phyloP scores from a whole-genome alignment of 2,113 vertebrate species.

The Felis chaus region DNA sequence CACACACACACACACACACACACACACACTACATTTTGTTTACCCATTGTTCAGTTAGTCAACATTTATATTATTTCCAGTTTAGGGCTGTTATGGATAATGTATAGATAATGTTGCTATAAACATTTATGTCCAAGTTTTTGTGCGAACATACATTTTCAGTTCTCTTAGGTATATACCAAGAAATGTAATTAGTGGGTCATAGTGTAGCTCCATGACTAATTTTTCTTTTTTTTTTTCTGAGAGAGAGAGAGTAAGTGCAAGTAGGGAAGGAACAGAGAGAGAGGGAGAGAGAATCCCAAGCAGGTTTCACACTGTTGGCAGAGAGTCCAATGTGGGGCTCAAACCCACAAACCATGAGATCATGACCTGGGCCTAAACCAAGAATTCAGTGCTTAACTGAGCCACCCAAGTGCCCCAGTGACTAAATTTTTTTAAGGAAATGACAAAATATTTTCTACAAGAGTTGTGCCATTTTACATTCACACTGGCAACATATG shows the following conservation, averaged over 20 bases:
- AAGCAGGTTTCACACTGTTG: no score
- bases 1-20: background rate
- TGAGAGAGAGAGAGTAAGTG: no score
- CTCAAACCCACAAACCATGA: no score
- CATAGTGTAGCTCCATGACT: background rate
- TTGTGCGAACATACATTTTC: background rate
- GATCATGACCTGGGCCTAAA: no score
- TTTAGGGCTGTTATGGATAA: background rate
- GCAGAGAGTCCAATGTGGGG: no score
- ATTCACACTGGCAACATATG: background rate
- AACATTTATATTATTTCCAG: background rate
- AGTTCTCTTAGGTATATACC: background rate
- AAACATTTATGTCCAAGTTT: background rate
- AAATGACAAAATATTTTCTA: constrained; percentile 16
- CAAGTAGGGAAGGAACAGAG: no score
- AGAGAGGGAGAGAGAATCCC: no score
- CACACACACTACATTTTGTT: background rate
- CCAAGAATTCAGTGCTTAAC: no score
- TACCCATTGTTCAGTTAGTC: background rate
- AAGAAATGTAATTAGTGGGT: background rate
- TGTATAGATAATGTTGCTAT: constrained; percentile 17
- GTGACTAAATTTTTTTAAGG: background rate
- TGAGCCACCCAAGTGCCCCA: no score
- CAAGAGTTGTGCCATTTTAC: background rate
- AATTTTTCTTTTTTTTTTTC: no score